Evolutionary conservation across 2,888 invertebrate species (phyloP).

Genomic region (Ochropleura plecta): DNA sequence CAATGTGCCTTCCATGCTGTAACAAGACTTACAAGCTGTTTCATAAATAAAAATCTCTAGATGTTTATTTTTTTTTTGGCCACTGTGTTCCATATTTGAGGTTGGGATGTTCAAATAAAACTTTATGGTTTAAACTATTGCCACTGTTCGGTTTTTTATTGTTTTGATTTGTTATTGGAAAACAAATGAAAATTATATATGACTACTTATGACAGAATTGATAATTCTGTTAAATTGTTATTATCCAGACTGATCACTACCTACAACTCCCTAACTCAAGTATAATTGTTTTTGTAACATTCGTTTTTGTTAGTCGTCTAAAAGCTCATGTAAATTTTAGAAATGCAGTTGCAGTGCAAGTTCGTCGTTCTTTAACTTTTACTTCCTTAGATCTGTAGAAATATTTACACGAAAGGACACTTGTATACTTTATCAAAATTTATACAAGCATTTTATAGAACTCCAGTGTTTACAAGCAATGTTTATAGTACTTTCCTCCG

Average conservation of each 20-base stretch:
- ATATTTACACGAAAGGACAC: slow-evolving; percentile 18
- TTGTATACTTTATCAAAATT: slow-evolving; percentile 16
- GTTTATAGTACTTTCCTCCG: slow-evolving; percentile 35
- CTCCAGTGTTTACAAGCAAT: slow-evolving; percentile 32
- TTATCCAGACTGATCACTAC: not conserved
- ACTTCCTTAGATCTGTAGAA: slow-evolving; percentile 28
- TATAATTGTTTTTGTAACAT: not conserved
- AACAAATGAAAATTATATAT: slow-evolving; percentile 1
- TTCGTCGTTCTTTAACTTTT: slow-evolving; percentile 14
- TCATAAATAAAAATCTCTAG: slow-evolving; percentile 73
- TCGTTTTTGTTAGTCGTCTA: not conserved
- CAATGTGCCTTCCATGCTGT: slow-evolving; percentile 68
- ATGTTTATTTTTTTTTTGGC: slow-evolving; percentile 75
- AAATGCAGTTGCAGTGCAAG: slow-evolving; percentile 42
- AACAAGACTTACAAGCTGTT: slow-evolving; percentile 64
- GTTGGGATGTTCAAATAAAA: slow-evolving; percentile 36
- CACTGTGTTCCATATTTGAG: slow-evolving; percentile 21
- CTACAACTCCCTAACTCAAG: not conserved
- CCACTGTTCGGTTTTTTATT: not conserved
- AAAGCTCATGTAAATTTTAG: slow-evolving; percentile 6
- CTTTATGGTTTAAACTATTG: slow-evolving; percentile 22
- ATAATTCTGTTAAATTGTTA: slow-evolving; percentile 15
- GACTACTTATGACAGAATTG: not conserved
- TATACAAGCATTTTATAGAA: not conserved
- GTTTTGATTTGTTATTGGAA: slow-evolving; percentile 16